Conservation (phyloP, 1,140 invertebrate genomes). For the Euschistus heros region DNA sequence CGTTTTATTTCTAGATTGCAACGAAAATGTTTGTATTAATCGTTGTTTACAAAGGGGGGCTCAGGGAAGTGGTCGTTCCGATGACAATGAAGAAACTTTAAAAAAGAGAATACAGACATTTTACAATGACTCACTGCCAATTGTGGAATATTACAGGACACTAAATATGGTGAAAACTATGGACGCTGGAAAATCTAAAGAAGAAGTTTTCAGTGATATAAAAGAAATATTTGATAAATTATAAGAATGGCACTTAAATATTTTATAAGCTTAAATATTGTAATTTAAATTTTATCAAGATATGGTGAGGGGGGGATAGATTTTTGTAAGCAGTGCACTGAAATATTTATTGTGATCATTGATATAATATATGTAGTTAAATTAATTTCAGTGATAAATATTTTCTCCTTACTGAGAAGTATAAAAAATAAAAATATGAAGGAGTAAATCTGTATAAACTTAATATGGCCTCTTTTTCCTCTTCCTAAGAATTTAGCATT, state of each 20-base stretch:
- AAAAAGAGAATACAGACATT: conserved; percentile 87
- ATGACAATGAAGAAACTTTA: conserved; percentile 89
- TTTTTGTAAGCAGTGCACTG: no score
- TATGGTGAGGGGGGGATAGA: no score
- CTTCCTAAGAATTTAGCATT: no score
- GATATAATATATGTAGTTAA: no score
- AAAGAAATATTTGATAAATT: conserved; percentile 29
- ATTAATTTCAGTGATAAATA: no score
- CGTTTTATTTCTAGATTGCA: conserved; percentile 90
- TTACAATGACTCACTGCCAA: conserved; percentile 81
- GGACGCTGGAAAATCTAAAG: conserved; percentile 54
- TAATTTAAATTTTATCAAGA: no score
- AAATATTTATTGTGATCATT: no score
- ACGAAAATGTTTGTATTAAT: conserved; percentile 46
- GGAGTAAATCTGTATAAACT: no score
- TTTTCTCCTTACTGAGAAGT: no score
- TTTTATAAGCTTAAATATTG: no score
- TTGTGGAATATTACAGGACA: conserved; percentile 75
- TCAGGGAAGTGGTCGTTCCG: conserved; percentile 79
- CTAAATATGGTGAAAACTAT: conserved; percentile 64
- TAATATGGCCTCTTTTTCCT: no score
- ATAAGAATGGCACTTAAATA: not conserved
- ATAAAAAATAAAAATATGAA: no score
- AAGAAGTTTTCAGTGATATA: conserved; percentile 46
- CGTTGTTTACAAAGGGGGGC: conserved; percentile 41